phyloP scores from a whole-genome alignment of 2,888 invertebrate genomes.

The Seira musarum region DNA sequence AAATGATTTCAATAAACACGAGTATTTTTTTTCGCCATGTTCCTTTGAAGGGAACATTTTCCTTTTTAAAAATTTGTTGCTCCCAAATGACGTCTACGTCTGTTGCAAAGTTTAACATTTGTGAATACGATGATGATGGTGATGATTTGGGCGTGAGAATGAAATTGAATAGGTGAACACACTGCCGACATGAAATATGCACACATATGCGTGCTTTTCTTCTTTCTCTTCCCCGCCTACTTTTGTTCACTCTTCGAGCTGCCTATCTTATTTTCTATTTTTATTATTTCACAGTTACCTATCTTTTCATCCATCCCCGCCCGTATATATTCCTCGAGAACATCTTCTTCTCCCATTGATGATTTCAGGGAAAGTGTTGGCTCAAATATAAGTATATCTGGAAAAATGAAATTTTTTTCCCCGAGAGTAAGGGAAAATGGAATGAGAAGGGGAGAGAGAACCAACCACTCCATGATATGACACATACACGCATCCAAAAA shows the following conservation, averaged over 20 bases:
- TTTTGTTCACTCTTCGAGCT: conserved; percentile 54
- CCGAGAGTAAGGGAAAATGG: conserved; percentile 19
- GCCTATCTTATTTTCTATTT: conserved; percentile 50
- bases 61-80: too few species aligned
- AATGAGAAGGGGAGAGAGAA: conserved; percentile 29
- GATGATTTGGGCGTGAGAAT: conserved; percentile 70
- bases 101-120: not conserved
- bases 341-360: conserved; percentile 62
- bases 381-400: not conserved
- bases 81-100: conserved; percentile 23
- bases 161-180: conserved; percentile 62
- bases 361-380: conserved; percentile 41
- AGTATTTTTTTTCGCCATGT: too few species aligned
- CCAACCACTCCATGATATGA: conserved; percentile 46
- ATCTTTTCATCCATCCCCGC: conserved; percentile 11
- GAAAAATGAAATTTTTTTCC: conserved; percentile 32
- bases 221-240: conserved; percentile 44
- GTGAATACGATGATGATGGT: conserved; percentile 37
- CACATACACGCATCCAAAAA: conserved; percentile 35
- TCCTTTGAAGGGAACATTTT: too few species aligned
- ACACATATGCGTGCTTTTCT: conserved; percentile 22
- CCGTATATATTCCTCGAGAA: conserved; percentile 18
- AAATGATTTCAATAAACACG: too few species aligned
- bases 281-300: conserved; percentile 3
- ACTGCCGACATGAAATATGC: conserved; percentile 43